Evolutionary conservation across 2,888 invertebrate genomes (phyloP).

Genomic region (Barypeithes pellucidus): DNA sequence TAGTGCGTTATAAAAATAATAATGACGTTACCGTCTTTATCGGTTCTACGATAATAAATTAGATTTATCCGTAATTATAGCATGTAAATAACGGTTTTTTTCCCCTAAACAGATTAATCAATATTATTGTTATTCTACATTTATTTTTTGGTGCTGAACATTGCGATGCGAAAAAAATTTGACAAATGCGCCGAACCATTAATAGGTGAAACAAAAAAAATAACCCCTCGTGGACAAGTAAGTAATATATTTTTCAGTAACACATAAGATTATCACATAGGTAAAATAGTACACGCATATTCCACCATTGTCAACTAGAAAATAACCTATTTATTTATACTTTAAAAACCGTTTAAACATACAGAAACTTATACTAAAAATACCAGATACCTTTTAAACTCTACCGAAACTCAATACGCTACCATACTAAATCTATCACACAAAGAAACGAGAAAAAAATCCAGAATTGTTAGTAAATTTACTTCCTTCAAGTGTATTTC

Average conservation of each 20-base stretch:
- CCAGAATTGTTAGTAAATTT: neutral
- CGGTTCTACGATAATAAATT: neutral
- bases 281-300: conserved; percentile 19
- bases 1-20: neutral
- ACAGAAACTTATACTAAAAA: neutral
- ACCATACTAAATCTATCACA: neutral
- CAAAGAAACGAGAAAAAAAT: neutral
- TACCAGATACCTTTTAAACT: conserved; percentile 5
- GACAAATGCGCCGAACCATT: too few relatives aligned
- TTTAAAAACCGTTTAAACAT: neutral
- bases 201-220: neutral
- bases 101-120: too few relatives aligned
- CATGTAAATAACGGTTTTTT: too few relatives aligned
- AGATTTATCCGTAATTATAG: neutral
- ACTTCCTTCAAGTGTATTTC: too few relatives aligned
- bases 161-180: too few relatives aligned
- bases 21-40: neutral
- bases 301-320: conserved; percentile 8
- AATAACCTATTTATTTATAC: conserved; percentile 7
- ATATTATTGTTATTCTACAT: too few relatives aligned
- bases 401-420: neutral
- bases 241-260: conserved; percentile 26
- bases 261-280: conserved; percentile 38
- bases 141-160: too few relatives aligned
- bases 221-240: neutral